Evolutionary conservation across 2,888 invertebrate genomes (phyloP), one percentile per base, ranked within the genome.

Genomic region (Noctua janthina): DNA sequence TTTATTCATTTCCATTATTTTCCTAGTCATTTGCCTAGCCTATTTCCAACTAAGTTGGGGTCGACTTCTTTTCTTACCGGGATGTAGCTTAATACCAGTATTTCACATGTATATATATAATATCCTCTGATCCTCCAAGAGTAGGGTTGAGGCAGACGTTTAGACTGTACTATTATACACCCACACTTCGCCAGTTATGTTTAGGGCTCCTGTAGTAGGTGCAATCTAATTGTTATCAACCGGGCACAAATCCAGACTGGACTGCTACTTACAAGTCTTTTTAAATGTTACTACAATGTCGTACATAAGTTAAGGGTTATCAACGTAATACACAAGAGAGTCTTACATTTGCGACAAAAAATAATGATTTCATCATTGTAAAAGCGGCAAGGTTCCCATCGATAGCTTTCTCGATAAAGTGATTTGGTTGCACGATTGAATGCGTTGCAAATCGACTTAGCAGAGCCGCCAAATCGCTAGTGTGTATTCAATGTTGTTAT

Each of bases 401-500:
- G 1, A n/a, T 4, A 74, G n/a, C 11, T 29, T 29, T 39, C 6
- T 20, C 70, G 17, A 35, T 83, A 78, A 35, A 35, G 46, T 82
- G 35, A 68, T 75, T 54, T 10, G 11, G 35, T 46, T 35, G 11
- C 51, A 62, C 62, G 62, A 72, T 70, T 23, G 56, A 79, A 23
- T 83, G 84, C 64, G 71, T 51, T n/a, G 10, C 56, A 56, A 78
- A 74, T 74, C 68, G 74, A 56, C 69, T 84, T 35, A 72, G 35
- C 0, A 76, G 23, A 70, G 29, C 23, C 15, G 70, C 67, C 71
- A 59, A 72, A 83, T 85, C 56, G 62, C 62, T 72, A 71, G 68
- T 72, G 56, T 83, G 56, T 84, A 72, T 75, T 68, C 84, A 69
- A n/a, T 72, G 49, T 70, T 69, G 67, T 72, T 70, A 73, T 78